These are phyloP conservation scores for Andricus quercusramuli DNA, from an alignment of 2,888 invertebrate genomes.

Conservation along the genomic window DNA sequence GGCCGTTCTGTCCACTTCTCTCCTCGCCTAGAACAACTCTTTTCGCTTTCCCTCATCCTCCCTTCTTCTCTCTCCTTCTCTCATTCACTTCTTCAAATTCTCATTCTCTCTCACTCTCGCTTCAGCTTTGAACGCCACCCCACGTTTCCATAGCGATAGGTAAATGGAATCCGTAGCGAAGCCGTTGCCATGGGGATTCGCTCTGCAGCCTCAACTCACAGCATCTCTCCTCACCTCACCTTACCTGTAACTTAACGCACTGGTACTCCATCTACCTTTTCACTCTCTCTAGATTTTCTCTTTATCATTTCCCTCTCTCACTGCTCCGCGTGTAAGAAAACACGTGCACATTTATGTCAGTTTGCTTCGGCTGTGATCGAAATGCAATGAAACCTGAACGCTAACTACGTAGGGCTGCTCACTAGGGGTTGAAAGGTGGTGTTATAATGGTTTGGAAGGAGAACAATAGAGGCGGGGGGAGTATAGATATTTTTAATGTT, in stretches of 20 bases:
- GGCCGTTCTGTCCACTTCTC: conserved; percentile 49
- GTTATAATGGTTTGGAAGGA: background rate
- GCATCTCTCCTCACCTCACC: conserved; percentile 41
- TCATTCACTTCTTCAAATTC: conserved; percentile 51
- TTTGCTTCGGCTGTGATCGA: conserved; percentile 46
- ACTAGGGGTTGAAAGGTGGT: background rate
- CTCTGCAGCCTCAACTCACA: conserved; percentile 66
- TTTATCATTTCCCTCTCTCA: conserved; percentile 46
- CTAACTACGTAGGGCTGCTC: conserved; percentile 18
- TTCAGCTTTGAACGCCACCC: conserved; percentile 74
- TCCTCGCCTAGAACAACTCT: conserved; percentile 51
- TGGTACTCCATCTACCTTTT: conserved; percentile 52
- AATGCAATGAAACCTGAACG: conserved; percentile 46
- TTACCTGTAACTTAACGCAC: conserved; percentile 50
- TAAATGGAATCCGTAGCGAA: conserved; percentile 78
- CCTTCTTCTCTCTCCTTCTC: conserved; percentile 42
- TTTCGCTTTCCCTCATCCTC: conserved; percentile 48
- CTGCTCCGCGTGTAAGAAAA: conserved; percentile 41
- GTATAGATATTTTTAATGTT: background rate
- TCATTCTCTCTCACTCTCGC: conserved; percentile 56
- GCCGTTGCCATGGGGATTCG: conserved; percentile 77
- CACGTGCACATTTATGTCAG: conserved; percentile 34
- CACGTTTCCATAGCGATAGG: conserved; percentile 78
- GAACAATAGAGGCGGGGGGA: too few species aligned
- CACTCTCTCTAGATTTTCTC: conserved; percentile 46